Percentiles rank a stretch among this genome's conserved stretches.
Evolutionary conservation across 2,888 invertebrate genomes (phyloP).

Genomic region (Notocelia uddmanniana): DNA sequence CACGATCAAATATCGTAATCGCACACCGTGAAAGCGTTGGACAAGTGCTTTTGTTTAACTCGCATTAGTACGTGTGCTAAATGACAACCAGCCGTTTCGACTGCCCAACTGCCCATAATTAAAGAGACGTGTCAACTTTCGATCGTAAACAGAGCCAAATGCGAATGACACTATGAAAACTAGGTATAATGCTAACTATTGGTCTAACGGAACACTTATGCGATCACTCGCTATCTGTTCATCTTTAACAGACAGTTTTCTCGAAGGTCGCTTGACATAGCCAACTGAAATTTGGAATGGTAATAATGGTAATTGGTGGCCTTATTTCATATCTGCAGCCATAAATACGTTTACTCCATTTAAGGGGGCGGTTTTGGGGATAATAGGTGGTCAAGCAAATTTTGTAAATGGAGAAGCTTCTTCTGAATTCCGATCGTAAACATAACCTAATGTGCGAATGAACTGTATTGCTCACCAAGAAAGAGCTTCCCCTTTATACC

Average conservation of each 20-base stretch:
- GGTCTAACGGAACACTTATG: too few relatives aligned
- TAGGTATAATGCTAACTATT: conserved; percentile 55
- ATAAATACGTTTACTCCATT: too few relatives aligned
- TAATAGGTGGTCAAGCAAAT: too few relatives aligned
- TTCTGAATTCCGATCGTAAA: conserved; percentile 65
- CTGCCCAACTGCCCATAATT: conserved; percentile 57
- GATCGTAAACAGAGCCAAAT: conserved; percentile 65
- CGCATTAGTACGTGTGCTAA: conserved; percentile 74
- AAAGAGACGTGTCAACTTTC: conserved; percentile 69
- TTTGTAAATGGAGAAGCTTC: conserved; percentile 82
- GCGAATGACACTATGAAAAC: conserved; percentile 45
- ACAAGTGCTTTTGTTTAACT: conserved; percentile 75
- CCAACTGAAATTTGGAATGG: too few relatives aligned
- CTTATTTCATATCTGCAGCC: too few relatives aligned
- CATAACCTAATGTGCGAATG: conserved; percentile 42
- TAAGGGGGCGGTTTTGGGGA: too few relatives aligned
- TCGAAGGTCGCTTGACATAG: too few relatives aligned
- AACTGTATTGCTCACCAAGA: conserved; percentile 56
- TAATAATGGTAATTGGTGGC: too few relatives aligned
- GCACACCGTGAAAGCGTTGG: conserved; percentile 76
- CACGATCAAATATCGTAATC: conserved; percentile 73
- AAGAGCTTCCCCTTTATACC: too few relatives aligned
- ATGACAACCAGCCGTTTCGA: conserved; percentile 79
- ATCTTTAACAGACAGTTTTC: too few relatives aligned
- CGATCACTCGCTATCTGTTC: too few relatives aligned